Evolutionary conservation across 2,888 invertebrate species (phyloP), one percentile per base, ranked within the genome.

Genomic region (Pristionchus arcanus): DNA sequence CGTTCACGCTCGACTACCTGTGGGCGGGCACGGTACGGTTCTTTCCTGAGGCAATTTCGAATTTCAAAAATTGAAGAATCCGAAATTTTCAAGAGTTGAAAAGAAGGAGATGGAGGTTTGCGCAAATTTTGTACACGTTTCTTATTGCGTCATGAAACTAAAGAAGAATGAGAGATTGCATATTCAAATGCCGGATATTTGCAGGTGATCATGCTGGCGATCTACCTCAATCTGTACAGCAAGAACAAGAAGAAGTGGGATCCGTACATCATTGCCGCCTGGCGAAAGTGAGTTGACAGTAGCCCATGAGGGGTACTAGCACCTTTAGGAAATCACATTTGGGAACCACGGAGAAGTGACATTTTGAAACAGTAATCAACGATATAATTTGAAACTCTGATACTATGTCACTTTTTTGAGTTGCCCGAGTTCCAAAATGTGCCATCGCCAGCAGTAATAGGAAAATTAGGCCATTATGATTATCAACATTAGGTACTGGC

Each of bases 211-310:
- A 96, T 98, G 0, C 92, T 97, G 55, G 98, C 98, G 13, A 98
- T 98, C 95, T 98, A 98, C 95, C 96, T 98, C n/a, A 98, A 98
- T 96, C 96, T 98, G 87, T 97, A 97, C 95, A 97, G 97, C 74
- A 93, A 93, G 88, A 93, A 93, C 91, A 92, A 91, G 89, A 63
- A 91, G 21, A 91, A 91, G 21, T 93, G 92, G 92, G 91, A 83
- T 49, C 77, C 81, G 34, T 89, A 89, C 81, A 77, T 89, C 49
- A 21, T 53, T 31, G 87, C 71, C 0, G 31, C 31, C 21, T 87
- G 68, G 87, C 19, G 87, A 71, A 68, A 28, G 87, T 87, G 37
- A 31, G 86, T 59, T 7, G 42, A 55, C 55, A 28, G 66, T 66
- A 28, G 66, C 2, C 74, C 2, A 66, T 5, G 7, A 66, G n/a